Evolutionary conservation across 2,113 vertebrate species (phyloP).

Genomic region (Alexandromys fortis): DNA sequence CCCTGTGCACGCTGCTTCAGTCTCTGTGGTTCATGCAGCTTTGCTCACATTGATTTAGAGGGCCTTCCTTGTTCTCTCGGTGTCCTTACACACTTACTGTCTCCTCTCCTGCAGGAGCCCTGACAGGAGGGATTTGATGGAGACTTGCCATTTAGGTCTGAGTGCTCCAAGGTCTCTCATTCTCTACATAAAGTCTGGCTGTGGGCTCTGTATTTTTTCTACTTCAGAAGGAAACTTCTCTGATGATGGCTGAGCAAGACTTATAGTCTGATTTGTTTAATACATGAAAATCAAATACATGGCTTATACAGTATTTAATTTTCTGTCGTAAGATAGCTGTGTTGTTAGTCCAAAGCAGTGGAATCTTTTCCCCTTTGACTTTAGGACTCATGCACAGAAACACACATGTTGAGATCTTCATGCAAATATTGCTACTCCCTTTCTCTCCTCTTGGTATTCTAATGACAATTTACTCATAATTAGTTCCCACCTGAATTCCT

Average conservation of each 20-base stretch:
- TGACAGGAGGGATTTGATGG: not conserved
- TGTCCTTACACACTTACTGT: not conserved
- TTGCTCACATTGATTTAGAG: not conserved
- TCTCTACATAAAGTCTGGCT: not conserved
- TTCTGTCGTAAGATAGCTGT: not conserved
- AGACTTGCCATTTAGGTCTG: not conserved
- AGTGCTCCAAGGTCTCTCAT: not conserved
- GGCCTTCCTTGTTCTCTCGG: too few relatives aligned
- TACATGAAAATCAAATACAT: constrained; percentile 12
- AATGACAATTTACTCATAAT: constrained; percentile 5
- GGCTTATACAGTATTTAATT: constrained; percentile 40
- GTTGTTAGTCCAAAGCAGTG: not conserved
- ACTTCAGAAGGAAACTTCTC: not conserved
- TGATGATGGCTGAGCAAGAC: not conserved
- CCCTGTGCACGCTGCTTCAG: not conserved
- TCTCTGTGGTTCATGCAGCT: too few relatives aligned
- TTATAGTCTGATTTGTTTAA: not conserved
- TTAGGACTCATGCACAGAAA: constrained; percentile 10
- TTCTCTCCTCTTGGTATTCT: constrained; percentile 16
- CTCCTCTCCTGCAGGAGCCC: not conserved
- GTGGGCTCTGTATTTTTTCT: not conserved
- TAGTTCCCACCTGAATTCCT: not conserved
- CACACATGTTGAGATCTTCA: not conserved
- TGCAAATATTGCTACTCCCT: not conserved
- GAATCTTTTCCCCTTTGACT: not conserved